Evolutionary conservation across 2,888 invertebrate genomes (phyloP), one percentile per base, ranked within the genome.

Genomic region (Beris chalybata): DNA sequence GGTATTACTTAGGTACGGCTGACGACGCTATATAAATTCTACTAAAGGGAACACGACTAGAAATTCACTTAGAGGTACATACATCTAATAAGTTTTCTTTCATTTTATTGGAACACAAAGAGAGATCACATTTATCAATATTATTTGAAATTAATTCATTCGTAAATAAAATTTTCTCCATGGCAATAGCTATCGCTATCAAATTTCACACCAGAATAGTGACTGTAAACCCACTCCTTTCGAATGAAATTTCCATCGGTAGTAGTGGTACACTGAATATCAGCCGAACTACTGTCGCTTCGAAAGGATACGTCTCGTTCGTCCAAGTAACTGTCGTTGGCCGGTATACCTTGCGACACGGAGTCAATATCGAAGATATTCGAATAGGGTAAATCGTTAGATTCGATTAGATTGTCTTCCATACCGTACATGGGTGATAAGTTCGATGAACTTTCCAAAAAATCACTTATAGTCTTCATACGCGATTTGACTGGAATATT

Each of bases 211-310:
- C 78, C 78, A 69, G 76, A 75, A 69, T 79, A 80, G 66, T 74
- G 77, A 44, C 76, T 74, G 63, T 79, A 79, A 38, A 76, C 78
- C 80, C 80, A 79, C 72, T 80, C 80, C 73, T 80, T 79, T 29
- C 79, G 79, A 29, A 79, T 79, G 68, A 78, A 79, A 67, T 80
- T 80, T 7, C 77, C 79, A 67, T 79, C 79, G 55, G 76, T 79
- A 13, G 78, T 78, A 29, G 76, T 32, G 11, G 31, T n/a, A 9
- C 38, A 38, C n/a, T 32, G 32, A 4, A 32, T 1, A 11, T 55
- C 38, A 12, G 4, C n/a, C 32, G 38, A 31, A 6, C 31, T 56
- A 11, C 29, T 15, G 9, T 44, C 44, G 44, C 13, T 44, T 22
- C 56, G 43, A 13, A 15, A 15, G 4, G 43, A 22, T 5, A 44